Evolutionary conservation across 2,113 vertebrate genomes (phyloP).

Genomic region (Nothoprocta pentlandii): DNA sequence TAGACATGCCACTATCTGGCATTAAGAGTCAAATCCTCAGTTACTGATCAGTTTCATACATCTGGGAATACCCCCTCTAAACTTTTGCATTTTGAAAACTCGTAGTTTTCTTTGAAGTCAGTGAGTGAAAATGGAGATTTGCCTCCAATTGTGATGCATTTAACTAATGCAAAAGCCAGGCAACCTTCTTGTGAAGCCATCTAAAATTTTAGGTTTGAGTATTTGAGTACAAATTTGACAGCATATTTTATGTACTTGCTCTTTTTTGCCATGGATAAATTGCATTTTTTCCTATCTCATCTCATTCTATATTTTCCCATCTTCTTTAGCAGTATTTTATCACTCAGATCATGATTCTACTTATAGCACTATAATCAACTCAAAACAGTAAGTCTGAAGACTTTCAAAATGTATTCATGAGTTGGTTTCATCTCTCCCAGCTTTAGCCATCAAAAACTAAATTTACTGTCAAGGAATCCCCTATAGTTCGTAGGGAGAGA

Average conservation of each 20-base stretch:
- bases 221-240: background rate
- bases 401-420: background rate
- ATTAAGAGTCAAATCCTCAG: background rate
- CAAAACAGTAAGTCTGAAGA: background rate
- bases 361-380: background rate
- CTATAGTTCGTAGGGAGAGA: background rate
- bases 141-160: background rate
- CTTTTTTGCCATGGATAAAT: background rate
- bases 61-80: background rate
- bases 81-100: background rate
- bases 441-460: background rate
- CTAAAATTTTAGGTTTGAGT: background rate
- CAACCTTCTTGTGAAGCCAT: background rate
- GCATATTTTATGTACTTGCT: background rate
- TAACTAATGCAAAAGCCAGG: background rate
- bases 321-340: background rate
- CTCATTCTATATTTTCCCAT: background rate
- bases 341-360: background rate
- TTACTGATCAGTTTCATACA: rapidly evolving
- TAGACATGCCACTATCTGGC: background rate
- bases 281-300: background rate
- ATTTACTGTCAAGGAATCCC: background rate
- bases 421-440: background rate
- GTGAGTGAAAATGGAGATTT: background rate
- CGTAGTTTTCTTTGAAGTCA: background rate